Evolutionary conservation across 2,888 invertebrate genomes (phyloP), one percentile per base, ranked within the genome.

Genomic region (Hydroisotoma schaefferi): DNA sequence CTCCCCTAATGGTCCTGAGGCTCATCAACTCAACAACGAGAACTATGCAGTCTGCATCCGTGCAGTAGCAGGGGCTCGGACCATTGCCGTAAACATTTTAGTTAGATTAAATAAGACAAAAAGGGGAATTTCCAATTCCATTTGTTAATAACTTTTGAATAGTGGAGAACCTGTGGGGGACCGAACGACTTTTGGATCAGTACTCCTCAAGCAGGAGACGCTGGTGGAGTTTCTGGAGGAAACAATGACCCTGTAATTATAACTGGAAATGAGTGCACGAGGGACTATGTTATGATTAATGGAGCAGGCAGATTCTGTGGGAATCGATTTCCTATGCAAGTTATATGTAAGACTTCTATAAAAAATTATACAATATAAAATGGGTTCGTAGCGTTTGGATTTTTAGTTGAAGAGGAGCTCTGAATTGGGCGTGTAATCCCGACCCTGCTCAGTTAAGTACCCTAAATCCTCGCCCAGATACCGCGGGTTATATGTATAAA

Each of bases 1-100:
- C n/a, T n/a, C n/a, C 57, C 43, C 60, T 18, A 69, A 69, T 53
- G 68, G 55, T 28, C 51, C 59, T 10, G 55, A 60, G 18, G 44
- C 49, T 59, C 55, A 52, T 23, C 71, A 71, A 18, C 28, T 71
- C 4, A 69, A 71, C 48, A 67, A 69, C 47, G 48, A 71, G 22
- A 65, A 67, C 27, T 71, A 71, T 47, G 59, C 65, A 1, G 63
- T 71, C 1, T 71, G 71, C 25, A 55, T 71, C 2, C 55, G 55
- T 20, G 28, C 68, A 0, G 54, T 55, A 47, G 43, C 55, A 18
- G 69, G 69, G 56, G 68, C 68, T 63, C 57, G 51, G 23, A 63
- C 47, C 54, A 68, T 71, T 23, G 67, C 63, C 12, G 71, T 71
- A 61, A 44, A 44, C 28, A 15, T 51, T 25, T 8, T 47, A n/a